Percentiles rank a stretch among this genome's conserved stretches.
These are phyloP conservation scores for Ferrisia virgata DNA, from an alignment of 2,888 invertebrate species.

Conservation along the genomic window DNA sequence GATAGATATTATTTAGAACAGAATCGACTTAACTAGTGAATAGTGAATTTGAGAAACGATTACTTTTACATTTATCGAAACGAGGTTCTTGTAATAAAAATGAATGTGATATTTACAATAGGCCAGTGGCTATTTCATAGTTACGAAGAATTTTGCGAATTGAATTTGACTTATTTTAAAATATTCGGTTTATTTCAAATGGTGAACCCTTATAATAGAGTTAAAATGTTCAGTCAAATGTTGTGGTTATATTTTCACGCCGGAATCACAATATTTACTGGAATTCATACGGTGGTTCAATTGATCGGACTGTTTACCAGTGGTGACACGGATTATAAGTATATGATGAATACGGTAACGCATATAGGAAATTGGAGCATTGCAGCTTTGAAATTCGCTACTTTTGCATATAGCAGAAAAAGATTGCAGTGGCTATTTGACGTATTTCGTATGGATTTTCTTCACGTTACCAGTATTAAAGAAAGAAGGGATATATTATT, in stretches of 20 bases:
- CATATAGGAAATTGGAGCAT: constrained; percentile 43
- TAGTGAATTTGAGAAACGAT: too few species aligned
- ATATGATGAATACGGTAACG: constrained; percentile 36
- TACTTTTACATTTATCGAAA: too few species aligned
- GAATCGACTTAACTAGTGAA: too few species aligned
- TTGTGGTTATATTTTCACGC: constrained; percentile 43
- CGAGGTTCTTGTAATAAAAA: background rate
- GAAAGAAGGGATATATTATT: constrained; percentile 38
- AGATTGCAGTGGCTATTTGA: constrained; percentile 35
- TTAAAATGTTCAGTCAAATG: background rate
- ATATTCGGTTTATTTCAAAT: constrained; percentile 46
- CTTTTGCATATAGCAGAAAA: constrained; percentile 15
- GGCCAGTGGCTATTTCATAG: constrained; percentile 41
- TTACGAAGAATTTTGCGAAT: constrained; percentile 44
- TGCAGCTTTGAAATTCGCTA: constrained; percentile 37
- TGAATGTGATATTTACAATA: constrained; percentile 29
- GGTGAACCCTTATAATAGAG: constrained; percentile 44
- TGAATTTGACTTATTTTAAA: constrained; percentile 45
- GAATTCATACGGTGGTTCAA: constrained; percentile 36
- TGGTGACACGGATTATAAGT: constrained; percentile 1
- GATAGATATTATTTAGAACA: too few species aligned
- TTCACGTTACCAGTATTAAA: constrained; percentile 14
- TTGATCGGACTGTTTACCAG: constrained; percentile 5
- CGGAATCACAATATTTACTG: constrained; percentile 32
- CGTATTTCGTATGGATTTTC: constrained; percentile 34